phyloP scores from a whole-genome alignment of 1,140 invertebrate genomes.

The Phthorimaea operculella region DNA sequence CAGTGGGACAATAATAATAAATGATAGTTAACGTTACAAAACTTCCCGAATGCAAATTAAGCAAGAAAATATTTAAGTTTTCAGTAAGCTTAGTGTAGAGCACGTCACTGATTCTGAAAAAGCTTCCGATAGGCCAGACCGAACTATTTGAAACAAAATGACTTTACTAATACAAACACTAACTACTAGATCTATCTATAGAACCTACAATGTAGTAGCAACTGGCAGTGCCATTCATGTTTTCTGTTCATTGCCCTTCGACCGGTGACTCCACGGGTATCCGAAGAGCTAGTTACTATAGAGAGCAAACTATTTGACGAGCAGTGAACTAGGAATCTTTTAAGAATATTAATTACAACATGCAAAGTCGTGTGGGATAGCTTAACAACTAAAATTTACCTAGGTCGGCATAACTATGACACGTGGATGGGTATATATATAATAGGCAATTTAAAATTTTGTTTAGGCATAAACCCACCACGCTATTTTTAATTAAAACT shows the following conservation, averaged over 20 bases:
- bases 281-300: neutral
- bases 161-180: neutral
- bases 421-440: neutral
- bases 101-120: too few relatives aligned
- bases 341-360: neutral
- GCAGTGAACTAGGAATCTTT: neutral
- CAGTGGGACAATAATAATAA: too few relatives aligned
- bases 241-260: constrained; percentile 1
- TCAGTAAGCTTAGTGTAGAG: too few relatives aligned
- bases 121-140: too few relatives aligned
- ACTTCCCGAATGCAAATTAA: too few relatives aligned
- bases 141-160: neutral
- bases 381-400: neutral
- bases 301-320: neutral
- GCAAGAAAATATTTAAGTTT: too few relatives aligned
- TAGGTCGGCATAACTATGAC: neutral
- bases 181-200: neutral
- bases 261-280: neutral
- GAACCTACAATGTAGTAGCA: neutral
- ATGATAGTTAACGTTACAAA: too few relatives aligned
- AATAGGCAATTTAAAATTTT: too few relatives aligned
- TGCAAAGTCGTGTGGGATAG: neutral
- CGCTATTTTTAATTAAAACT: too few relatives aligned
- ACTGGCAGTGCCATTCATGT: constrained; percentile 2
- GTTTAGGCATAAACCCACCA: too few relatives aligned